Conservation (phyloP, 2,113 vertebrate species). For the Cariama cristata region DNA sequence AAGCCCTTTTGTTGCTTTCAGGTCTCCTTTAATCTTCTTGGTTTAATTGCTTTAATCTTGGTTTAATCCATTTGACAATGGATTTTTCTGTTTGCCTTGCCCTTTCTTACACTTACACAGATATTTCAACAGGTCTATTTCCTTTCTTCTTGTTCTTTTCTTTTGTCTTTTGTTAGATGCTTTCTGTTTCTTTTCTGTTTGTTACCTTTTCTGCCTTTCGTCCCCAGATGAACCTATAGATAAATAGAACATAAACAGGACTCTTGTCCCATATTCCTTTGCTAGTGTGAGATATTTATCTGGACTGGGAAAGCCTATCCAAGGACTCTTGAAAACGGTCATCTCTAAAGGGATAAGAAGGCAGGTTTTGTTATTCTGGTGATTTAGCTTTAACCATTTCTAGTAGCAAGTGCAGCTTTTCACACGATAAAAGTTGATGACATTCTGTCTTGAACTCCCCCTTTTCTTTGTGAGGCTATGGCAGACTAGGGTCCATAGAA, state of each 20-base stretch:
- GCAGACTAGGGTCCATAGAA: not conserved
- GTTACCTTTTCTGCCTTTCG: not conserved
- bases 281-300: not conserved
- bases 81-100: not conserved
- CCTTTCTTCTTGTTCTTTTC: not conserved
- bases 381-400: not conserved
- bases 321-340: not conserved
- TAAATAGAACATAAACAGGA: not conserved
- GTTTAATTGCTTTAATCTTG: not conserved
- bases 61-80: not conserved
- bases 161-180: not conserved
- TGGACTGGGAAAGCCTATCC: not conserved
- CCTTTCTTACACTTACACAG: not conserved
- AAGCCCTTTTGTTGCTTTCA: not conserved
- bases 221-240: not conserved
- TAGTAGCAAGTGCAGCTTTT: not conserved
- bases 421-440: not conserved
- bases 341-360: not conserved
- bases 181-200: not conserved
- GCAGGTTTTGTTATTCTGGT: not conserved
- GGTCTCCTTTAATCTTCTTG: not conserved
- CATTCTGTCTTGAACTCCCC: accelerated
- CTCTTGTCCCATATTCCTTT: not conserved
- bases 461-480: not conserved
- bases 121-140: not conserved